Evolutionary conservation across 2,888 invertebrate species (phyloP).

Genomic region (Philonicus albiceps): DNA sequence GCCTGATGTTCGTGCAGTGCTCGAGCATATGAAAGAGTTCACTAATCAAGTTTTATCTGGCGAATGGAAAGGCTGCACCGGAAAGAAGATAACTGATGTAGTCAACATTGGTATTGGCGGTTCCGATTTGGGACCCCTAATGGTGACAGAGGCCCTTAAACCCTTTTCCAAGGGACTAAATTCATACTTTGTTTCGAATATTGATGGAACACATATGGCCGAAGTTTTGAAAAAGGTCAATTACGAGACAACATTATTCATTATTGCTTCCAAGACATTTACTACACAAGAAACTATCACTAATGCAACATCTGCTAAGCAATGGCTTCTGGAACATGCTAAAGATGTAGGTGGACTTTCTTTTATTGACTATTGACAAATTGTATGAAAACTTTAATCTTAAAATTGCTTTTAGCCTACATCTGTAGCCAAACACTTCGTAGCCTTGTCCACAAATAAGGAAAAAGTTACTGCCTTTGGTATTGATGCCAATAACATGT

Average conservation of each 20-base stretch:
- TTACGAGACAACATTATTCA: slow-evolving; percentile 95
- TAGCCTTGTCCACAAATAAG: slow-evolving; percentile 95
- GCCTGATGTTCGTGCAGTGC: slow-evolving; percentile 89
- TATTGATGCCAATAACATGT: slow-evolving; percentile 97
- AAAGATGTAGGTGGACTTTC: slow-evolving; percentile 75
- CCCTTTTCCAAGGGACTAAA: slow-evolving; percentile 87
- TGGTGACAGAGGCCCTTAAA: slow-evolving; percentile 98
- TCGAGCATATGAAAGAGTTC: slow-evolving; percentile 95
- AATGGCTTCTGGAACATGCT: slow-evolving; percentile 88
- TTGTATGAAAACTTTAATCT: not conserved
- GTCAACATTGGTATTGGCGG: slow-evolving; percentile 99
- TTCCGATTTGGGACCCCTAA: slow-evolving; percentile 97
- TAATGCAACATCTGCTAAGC: slow-evolving; percentile 97
- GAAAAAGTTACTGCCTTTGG: slow-evolving; percentile 97
- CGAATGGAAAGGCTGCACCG: slow-evolving; percentile 83
- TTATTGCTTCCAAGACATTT: slow-evolving; percentile 99
- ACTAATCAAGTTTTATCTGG: slow-evolving; percentile 77
- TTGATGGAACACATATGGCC: slow-evolving; percentile 98
- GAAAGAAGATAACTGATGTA: slow-evolving; percentile 94
- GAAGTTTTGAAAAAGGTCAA: slow-evolving; percentile 89
- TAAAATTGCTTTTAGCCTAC: slow-evolving; percentile 66
- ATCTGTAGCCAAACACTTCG: slow-evolving; percentile 96
- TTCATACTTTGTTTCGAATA: slow-evolving; percentile 96
- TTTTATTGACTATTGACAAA: not conserved
- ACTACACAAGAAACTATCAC: slow-evolving; percentile 99